Evolutionary conservation across 2,888 invertebrate species (phyloP).

Genomic region (Sericinus montela): DNA sequence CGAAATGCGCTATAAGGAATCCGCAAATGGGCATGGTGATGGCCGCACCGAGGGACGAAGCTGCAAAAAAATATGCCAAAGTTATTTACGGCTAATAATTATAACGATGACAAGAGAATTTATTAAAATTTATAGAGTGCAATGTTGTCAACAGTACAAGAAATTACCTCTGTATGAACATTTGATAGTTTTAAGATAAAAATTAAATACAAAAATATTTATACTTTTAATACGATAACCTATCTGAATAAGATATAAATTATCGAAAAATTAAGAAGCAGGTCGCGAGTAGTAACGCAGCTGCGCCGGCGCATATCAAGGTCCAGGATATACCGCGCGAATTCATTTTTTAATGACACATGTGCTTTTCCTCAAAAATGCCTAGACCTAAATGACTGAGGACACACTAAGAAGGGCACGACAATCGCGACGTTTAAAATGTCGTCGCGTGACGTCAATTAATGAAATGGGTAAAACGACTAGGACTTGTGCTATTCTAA

Average conservation of each 20-base stretch:
- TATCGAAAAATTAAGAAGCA: neutral
- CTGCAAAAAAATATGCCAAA: slow-evolving; percentile 57
- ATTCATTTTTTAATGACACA: slow-evolving; percentile 23
- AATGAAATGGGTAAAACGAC: too few relatives aligned
- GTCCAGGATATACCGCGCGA: slow-evolving; percentile 27
- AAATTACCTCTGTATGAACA: too few relatives aligned
- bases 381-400: slow-evolving; percentile 60
- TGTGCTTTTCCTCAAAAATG: slow-evolving; percentile 50
- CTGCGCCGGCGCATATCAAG: slow-evolving; percentile 6
- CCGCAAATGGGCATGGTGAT: slow-evolving; percentile 93
- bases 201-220: too few relatives aligned
- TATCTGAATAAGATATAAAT: slow-evolving; percentile 8
- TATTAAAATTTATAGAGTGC: neutral
- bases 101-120: neutral
- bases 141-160: neutral
- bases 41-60: slow-evolving; percentile 94
- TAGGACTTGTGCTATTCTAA: too few relatives aligned
- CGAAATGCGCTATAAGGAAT: slow-evolving; percentile 86
- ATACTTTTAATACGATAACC: too few relatives aligned
- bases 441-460: too few relatives aligned
- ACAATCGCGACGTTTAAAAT: neutral
- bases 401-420: slow-evolving; percentile 21
- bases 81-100: neutral
- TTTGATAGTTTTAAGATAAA: too few relatives aligned
- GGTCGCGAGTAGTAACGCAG: neutral